Evolutionary conservation across 2,797 vertebrate species (phyloP).

Genomic region (Acestrorhynchus altus): DNA sequence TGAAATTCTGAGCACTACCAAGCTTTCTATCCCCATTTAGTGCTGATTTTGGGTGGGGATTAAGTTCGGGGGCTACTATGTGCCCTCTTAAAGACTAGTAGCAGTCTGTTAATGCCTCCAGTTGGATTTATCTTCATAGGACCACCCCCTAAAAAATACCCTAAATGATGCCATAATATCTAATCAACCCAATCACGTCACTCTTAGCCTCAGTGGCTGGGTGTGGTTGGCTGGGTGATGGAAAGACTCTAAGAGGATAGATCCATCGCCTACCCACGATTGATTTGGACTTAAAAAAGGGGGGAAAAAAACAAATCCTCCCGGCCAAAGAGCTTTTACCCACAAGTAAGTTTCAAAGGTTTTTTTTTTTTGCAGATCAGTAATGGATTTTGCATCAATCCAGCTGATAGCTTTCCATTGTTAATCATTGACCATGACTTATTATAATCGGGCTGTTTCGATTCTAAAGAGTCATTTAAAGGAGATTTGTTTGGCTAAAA

Average conservation of each 20-base stretch:
- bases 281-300: conserved; percentile 48
- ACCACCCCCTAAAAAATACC: conserved; percentile 35
- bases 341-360: conserved; percentile 72
- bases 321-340: conserved; percentile 73
- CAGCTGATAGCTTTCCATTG: conserved; percentile 78
- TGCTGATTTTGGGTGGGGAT: conserved; percentile 72
- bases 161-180: conserved; percentile 63
- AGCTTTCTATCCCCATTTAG: conserved; percentile 57
- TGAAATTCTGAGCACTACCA: conserved; percentile 47
- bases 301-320: conserved; percentile 60
- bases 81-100: conserved; percentile 68
- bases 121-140: conserved; percentile 49
- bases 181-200: conserved; percentile 66
- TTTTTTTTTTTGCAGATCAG: conserved; percentile 75
- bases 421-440: conserved; percentile 78
- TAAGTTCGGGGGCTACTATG: conserved; percentile 61
- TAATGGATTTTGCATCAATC: conserved; percentile 79
- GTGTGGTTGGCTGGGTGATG: conserved; percentile 63
- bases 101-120: conserved; percentile 67
- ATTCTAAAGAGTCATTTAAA: conserved; percentile 74
- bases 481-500: conserved; percentile 71
- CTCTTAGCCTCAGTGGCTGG: conserved; percentile 34
- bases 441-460: conserved; percentile 70
- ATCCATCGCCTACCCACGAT: conserved; percentile 64
- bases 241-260: conserved; percentile 78